Evolutionary conservation across 2,888 invertebrate genomes (phyloP), one percentile per base, ranked within the genome.

Genomic region (Yponomeuta sedellus): DNA sequence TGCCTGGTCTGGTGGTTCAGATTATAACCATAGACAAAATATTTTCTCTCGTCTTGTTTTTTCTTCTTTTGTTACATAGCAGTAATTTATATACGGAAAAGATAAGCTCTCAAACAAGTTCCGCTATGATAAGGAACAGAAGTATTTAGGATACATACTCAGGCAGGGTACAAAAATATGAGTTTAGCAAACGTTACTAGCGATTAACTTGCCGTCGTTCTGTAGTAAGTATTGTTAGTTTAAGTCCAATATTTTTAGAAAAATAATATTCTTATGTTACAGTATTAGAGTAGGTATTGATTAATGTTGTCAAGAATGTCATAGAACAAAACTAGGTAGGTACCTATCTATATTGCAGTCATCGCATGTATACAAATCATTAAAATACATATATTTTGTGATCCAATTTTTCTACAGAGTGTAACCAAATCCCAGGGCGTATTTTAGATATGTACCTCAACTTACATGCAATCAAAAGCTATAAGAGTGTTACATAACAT

Each of bases 221-320:
- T 71, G 72, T 73, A 2, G 2, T 52, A 61, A 66, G 64, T 69
- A 73, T 73, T 74, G 76, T 75, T 77, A 79, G 74, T 78, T 78
- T 79, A 74, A 75, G 77, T 81, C 75, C 77, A 84, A 84, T 81
- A 79, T 81, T 80, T 78, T 79, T 86, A 87, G 82, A 88, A 88
- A 90, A 88, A 87, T 88, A 69, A 67, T 61, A 87, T 82, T 77
- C 75, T 78, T 79, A 77, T 71, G 71, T 75, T 79, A 77, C 80
- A 39, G 19, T 22, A 16, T 74, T 72, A 68, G 73, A 66, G 74
- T 74, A 73, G 74, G 72, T 71, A 34, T 34, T 34, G 10, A 8
- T 34, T 34, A 34, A 34, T 34, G 34, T 8, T 34, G 34, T 34
- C 6, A 72, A 69, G 70, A 67, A 69, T 74, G 71, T 72, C 74